Conservation (phyloP, 2,113 vertebrate species). For the Trematocara stigmaticum region DNA sequence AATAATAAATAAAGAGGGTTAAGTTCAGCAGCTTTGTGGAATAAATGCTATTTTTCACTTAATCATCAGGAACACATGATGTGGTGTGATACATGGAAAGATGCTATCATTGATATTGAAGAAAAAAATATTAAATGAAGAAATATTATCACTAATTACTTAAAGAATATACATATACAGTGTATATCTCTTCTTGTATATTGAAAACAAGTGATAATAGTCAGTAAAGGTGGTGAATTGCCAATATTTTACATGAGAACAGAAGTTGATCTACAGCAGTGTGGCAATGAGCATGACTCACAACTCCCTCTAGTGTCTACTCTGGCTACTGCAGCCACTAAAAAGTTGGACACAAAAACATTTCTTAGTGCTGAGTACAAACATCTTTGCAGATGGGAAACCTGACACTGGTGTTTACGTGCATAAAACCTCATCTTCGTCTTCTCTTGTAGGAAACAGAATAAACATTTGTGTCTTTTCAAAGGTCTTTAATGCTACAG, state of each 20-base stretch:
- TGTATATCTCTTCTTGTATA: neutral
- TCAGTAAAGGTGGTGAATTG: neutral
- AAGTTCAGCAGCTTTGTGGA: neutral
- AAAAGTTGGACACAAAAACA: neutral
- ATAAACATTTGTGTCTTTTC: neutral
- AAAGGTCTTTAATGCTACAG: neutral
- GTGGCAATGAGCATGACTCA: neutral
- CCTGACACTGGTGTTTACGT: neutral
- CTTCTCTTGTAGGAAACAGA: neutral
- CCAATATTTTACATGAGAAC: neutral
- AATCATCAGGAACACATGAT: neutral
- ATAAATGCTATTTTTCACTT: accelerated
- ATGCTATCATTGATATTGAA: neutral
- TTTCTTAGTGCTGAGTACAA: neutral
- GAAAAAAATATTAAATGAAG: neutral
- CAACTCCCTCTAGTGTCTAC: slow-evolving; percentile 23
- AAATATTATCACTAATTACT: neutral
- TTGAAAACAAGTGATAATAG: neutral
- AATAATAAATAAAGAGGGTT: neutral
- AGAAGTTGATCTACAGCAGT: neutral
- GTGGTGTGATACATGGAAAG: accelerated
- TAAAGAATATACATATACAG: neutral
- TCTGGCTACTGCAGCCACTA: neutral
- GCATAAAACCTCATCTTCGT: neutral
- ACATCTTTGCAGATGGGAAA: neutral